Evolutionary conservation across 2,888 invertebrate species (phyloP), one percentile per base, ranked within the genome.

Genomic region (Metalampra italica): DNA sequence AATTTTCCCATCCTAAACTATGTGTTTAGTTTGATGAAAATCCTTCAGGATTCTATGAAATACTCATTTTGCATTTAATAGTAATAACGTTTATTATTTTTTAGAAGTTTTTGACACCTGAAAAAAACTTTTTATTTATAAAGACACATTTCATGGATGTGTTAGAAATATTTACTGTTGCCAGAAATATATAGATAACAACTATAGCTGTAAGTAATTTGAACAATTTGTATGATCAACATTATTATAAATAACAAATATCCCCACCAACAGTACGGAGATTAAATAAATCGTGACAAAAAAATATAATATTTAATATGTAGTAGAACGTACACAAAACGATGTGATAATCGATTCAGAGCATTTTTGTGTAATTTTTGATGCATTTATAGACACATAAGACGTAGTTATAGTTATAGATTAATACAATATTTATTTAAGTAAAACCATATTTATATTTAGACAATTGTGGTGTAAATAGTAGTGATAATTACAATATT

Each of bases 301-400:
- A 48, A 50, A 52, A 52, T 55, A 51, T 51, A 55, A 55, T 43
- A 53, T 40, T 48, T 55, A 64, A 61, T 64, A 56, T 60, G 64
- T 38, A 49, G 57, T 60, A 70, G 63, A 63, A 71, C 71, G 75
- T 82, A 83, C 82, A 85, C 82, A 82, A 81, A 78, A 69, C 72
- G 63, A 83, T 89, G 87, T 87, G 87, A 87, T 88, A 88, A 78
- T 77, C 60, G 68, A 66, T 68, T 75, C 75, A 71, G 64, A 69
- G 66, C 60, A 67, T 65, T 75, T 76, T 72, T 77, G 70, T 83
- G 78, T 82, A 78, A 77, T 68, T 72, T 75, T 75, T 68, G 68
- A 77, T 82, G 84, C 84, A 87, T 86, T 87, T 86, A 82, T 78
- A 78, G 71, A 57, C 47, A 54, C 22, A 38, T 49, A 49, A 52